Conservation (phyloP, 2,797 vertebrate species). For the Melanotaenia trifasciata region DNA sequence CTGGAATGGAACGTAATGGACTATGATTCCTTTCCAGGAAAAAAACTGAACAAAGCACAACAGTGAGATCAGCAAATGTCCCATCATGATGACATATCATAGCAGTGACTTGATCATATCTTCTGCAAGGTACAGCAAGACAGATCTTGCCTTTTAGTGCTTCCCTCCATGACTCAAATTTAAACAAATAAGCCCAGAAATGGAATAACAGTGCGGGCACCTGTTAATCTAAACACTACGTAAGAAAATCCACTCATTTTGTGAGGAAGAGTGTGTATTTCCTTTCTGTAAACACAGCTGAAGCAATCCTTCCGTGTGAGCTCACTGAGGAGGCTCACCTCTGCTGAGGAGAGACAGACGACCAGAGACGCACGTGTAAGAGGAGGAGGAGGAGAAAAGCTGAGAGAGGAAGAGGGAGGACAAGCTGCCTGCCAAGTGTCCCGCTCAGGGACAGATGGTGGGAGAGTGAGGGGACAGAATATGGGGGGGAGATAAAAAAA, state of each 20-base stretch:
- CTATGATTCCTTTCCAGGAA: slow-evolving; percentile 26
- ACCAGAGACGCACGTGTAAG: slow-evolving; percentile 46
- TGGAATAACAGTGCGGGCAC: slow-evolving; percentile 31
- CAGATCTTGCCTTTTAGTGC: slow-evolving; percentile 11
- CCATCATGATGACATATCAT: slow-evolving; percentile 24
- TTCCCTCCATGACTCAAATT: slow-evolving; percentile 23
- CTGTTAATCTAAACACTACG: slow-evolving; percentile 36
- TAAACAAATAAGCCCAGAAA: slow-evolving; percentile 43
- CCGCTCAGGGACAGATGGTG: slow-evolving; percentile 49
- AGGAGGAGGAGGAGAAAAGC: slow-evolving; percentile 11
- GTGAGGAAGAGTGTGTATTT: slow-evolving; percentile 26
- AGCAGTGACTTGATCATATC: slow-evolving; percentile 23
- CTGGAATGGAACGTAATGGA: slow-evolving; percentile 50
- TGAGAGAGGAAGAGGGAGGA: slow-evolving; percentile 31
- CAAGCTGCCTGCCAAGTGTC: slow-evolving; percentile 47
- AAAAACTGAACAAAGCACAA: slow-evolving; percentile 16
- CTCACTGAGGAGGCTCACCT: slow-evolving; percentile 61
- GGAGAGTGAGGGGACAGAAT: slow-evolving; percentile 58
- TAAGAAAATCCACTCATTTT: slow-evolving; percentile 17
- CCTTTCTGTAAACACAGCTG: slow-evolving; percentile 69
- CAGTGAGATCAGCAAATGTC: slow-evolving; percentile 40
- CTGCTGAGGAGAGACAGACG: slow-evolving; percentile 58
- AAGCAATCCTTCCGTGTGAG: slow-evolving; percentile 73
- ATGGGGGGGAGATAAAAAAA: slow-evolving; percentile 18
- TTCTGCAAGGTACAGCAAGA: slow-evolving; percentile 18